Evolutionary conservation across 2,888 invertebrate species (phyloP), one percentile per base, ranked within the genome.

Genomic region (Mythimna loreyi): DNA sequence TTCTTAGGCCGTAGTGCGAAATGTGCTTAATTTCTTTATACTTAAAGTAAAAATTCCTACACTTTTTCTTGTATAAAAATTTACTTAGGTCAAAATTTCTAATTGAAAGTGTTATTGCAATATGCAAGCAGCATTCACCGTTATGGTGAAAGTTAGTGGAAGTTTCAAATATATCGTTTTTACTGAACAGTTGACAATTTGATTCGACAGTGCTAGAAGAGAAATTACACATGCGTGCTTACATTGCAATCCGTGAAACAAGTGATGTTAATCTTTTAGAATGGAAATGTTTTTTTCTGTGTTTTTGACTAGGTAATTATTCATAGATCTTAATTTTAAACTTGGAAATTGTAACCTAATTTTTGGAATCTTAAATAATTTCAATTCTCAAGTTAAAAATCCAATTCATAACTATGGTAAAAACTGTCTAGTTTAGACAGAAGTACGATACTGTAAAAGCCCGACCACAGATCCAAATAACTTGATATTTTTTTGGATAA

Each of bases 151-250:
- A 91, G 89, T 94, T 94, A 94, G 92, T 94, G 91, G 88, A 89
- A 88, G 85, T 83, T 80, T 82, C 57, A 67, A 82, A 82, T 79
- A 40, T 79, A 81, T 75, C 77, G 75, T 82, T 82, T 71, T 65
- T 79, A 70, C 66, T 73, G 81, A 78, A 86, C 81, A 84, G 78
- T 85, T 76, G 60, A 71, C 23, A 81, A 81, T 79, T 83, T 88
- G 83, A 84, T 86, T 87, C 83, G 72, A 81, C 70, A 89, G 94
- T 95, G 94, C 94, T 90, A 88, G 80, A 88, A 91, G 82, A 87
- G 90, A 92, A 90, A 89, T 86, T 91, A 92, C 91, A 91, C 95
- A 96, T 95, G 95, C 95, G 94, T 95, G 95, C 94, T 92, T 87
- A 90, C 88, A 90, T 92, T 93, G 93, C 95, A 93, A 89, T 92